phyloP scores from a whole-genome alignment of 2,797 vertebrate genomes.

The Gymnopithys bicolor region DNA sequence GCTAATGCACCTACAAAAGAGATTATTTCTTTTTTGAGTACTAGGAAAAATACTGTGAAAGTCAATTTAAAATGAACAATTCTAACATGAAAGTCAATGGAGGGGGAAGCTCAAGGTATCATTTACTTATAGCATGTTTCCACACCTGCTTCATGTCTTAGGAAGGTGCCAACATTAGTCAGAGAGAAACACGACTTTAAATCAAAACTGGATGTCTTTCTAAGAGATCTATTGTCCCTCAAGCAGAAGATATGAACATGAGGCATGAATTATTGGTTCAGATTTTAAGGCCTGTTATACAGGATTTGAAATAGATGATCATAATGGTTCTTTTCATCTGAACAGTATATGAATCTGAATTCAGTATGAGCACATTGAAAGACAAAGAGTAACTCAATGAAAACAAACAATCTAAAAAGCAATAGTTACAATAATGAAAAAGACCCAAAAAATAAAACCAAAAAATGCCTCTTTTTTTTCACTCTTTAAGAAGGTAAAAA shows the following conservation, averaged over 20 bases:
- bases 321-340: neutral
- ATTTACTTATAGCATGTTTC: neutral
- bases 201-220: neutral
- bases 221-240: neutral
- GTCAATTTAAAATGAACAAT: neutral
- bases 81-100: neutral
- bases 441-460: neutral
- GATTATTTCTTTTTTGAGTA: neutral
- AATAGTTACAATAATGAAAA: neutral
- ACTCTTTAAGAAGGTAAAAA: accelerated
- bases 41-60: neutral
- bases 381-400: neutral
- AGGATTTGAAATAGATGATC: slow-evolving; percentile 4
- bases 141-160: neutral
- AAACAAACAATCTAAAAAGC: neutral
- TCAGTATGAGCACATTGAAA: neutral
- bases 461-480: neutral
- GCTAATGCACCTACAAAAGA: neutral
- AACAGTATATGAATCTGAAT: neutral
- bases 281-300: neutral
- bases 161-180: neutral
- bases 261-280: neutral
- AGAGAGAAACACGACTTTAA: slow-evolving; percentile 7
- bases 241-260: neutral
- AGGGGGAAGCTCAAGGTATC: neutral